Conservation (phyloP, 2,888 invertebrate genomes). For the Xanthia togata region DNA sequence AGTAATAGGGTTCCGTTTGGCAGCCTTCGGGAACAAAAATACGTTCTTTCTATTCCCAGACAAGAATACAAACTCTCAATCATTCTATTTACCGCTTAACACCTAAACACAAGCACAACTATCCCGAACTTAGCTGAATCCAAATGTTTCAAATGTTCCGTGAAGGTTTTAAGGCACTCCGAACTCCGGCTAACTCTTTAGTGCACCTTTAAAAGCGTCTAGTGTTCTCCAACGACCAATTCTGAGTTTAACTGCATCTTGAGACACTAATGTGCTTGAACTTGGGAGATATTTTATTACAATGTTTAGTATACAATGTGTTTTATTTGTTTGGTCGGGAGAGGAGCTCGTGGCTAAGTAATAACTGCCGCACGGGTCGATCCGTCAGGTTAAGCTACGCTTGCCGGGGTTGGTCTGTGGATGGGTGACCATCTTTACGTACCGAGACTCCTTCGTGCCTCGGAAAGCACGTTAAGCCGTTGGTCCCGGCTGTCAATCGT, state of each 20-base stretch:
- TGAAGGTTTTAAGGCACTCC: conserved; percentile 56
- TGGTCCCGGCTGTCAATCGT: too few species aligned
- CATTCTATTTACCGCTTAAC: conserved; percentile 44
- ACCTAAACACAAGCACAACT: conserved; percentile 42
- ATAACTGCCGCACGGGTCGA: too few species aligned
- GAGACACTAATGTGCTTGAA: conserved; percentile 43
- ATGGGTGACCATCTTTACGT: too few species aligned
- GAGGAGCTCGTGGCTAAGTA: too few species aligned
- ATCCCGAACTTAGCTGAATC: conserved; percentile 28
- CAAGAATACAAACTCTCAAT: conserved; percentile 4
- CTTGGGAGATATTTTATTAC: conserved; percentile 50
- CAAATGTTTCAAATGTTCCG: conserved; percentile 56
- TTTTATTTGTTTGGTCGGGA: conserved; percentile 23
- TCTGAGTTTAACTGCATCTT: conserved; percentile 48
- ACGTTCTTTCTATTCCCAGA: too few species aligned
- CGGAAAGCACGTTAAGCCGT: too few species aligned
- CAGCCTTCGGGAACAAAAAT: neutral
- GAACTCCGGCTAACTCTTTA: conserved; percentile 63
- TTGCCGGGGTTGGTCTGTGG: too few species aligned
- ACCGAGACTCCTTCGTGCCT: too few species aligned
- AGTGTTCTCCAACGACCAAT: conserved; percentile 59
- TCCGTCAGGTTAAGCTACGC: too few species aligned
- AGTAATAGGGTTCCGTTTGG: too few species aligned
- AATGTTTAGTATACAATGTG: conserved; percentile 29
- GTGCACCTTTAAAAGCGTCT: conserved; percentile 56